Base-by-base conservation (phyloP, 2,888 invertebrate species). In the Perithous albicinctus region DNA sequence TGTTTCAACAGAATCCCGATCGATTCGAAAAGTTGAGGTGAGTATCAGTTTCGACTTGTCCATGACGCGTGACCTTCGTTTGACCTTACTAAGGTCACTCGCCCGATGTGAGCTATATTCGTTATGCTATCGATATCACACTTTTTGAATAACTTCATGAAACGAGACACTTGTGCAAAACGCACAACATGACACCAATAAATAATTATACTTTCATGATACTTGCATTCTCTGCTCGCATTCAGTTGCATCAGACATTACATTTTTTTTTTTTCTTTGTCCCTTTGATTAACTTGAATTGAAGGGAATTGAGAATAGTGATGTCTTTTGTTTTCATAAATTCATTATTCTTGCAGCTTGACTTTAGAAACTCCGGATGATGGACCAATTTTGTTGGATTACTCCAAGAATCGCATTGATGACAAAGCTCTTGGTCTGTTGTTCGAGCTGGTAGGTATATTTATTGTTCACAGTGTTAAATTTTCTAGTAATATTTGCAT, bases 381-480 rank as follows among this genome's bases (percentile, higher is more conserved):
- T 94, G 99, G 99, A 6, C 96, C 97, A 29, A 96, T 99, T 88
- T 94, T 99, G 46, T 92, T 99, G 88, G 99, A 99, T 93, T 99
- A 96, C 93, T 99, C 99, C 12, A 99, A 99, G 94, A 99, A 99
- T 93, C 95, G 98, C 56, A 94, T 99, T 80, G 96, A 97, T 88
- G 95, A 96, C 20, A 96, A 97, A 80, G 95, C 96, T 5, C 94
- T 98, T 91, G 92, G 94, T 8, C 93, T 97, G 18, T 95, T 99
- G 0, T 93, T 99, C 84, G 94, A 97, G 84, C 93, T 99, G 94
- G 98, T 98, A 88, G 93, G 97, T 97, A 80, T 18, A 51, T 78
- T 1, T 12, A 18, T 51, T 46, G 15, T 15, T 15, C 1, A 46
- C 0, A 7, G 48, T 1, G 8, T 0, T 12, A 20, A 48, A 48